Base-by-base conservation (phyloP, 2,888 invertebrate species). In the Bugula neritina region DNA sequence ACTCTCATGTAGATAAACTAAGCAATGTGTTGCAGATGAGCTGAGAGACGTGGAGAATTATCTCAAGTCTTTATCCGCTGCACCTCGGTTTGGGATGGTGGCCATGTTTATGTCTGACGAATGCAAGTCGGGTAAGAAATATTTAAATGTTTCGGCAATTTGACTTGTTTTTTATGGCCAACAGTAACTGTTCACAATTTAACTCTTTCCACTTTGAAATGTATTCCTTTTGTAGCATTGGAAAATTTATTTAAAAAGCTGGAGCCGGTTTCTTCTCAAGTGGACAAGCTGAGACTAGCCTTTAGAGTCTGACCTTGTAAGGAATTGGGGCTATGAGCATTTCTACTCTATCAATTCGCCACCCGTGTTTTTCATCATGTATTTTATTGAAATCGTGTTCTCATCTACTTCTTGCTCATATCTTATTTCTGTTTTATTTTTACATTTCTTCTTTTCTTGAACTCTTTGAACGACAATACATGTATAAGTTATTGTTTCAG, bases 91-190 rank as follows among this genome's bases (percentile, higher is more conserved):
- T 73, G 72, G 77, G 10, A 79, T 79, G 17, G 76, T 79, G 13
- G 72, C 77, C 52, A 79, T 81, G 80, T 80, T 81, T 74, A 75
- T 80, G 74, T 76, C 77, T 23, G 70, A 72, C n/a, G 73, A 74
- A n/a, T 79, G 79, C 43, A 80, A 79, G 72, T 74, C 76, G 74
- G 80, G 80, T 81, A 54, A 75, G 75, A 10, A 5, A 5, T 10
- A 21, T 31, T n/a, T 31, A 27, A 17, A 21, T 31, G 17, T 17
- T 29, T 69, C 13, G 27, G 17, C 21, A 34, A 10, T 31, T 34
- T 31, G 10, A 10, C 21, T 52, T 52, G 27, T 27, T 57, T 57
- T 13, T 57, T 57, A 57, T 57, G 5, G 5, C 57, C 5, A 43
- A 43, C 5, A 17, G 17, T 43, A 43, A 43, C n/a, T n/a, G n/a